A percentile compares a stretch with the other conserved stretches of the same genome.
These are phyloP conservation scores for Pseudomyrmex sp. DNA, from an alignment of 1,140 invertebrate species.

Conservation along the genomic window DNA sequence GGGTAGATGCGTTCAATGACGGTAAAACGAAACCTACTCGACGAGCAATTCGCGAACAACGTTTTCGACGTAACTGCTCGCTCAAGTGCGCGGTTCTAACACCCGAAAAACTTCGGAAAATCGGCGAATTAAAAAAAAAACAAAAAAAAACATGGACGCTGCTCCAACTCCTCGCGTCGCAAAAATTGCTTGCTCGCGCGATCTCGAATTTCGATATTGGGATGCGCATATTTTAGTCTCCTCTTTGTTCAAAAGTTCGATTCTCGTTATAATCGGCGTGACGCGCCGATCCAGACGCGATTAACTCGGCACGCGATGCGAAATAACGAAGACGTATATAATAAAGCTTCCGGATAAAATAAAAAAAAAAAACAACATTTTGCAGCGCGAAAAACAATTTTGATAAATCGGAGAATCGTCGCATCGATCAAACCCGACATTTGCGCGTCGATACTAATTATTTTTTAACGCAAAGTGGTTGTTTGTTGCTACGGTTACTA, in stretches of 20 bases:
- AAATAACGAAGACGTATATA: slow-evolving; percentile 15
- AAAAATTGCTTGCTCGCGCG: background rate
- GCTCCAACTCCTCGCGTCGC: background rate
- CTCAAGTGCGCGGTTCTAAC: slow-evolving; percentile 34
- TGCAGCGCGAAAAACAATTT: background rate
- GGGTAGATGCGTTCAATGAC: slow-evolving; percentile 49
- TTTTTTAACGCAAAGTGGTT: slow-evolving; percentile 7
- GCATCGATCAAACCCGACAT: background rate
- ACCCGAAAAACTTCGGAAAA: slow-evolving; percentile 10
- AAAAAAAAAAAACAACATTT: background rate
- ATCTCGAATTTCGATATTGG: slow-evolving; percentile 57
- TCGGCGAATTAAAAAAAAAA: slow-evolving; percentile 20
- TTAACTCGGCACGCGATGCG: background rate
- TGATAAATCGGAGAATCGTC: background rate
- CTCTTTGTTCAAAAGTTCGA: slow-evolving; percentile 32
- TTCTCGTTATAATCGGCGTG: slow-evolving; percentile 38
- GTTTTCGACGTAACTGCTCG: slow-evolving; percentile 60
- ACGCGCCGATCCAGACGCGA: background rate
- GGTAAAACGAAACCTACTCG: slow-evolving; percentile 67
- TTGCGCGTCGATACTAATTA: background rate
- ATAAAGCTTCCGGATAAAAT: slow-evolving; percentile 24
- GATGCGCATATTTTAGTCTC: slow-evolving; percentile 31
- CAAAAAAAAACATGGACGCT: background rate
- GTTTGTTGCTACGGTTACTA: slow-evolving; percentile 8
- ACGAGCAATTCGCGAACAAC: slow-evolving; percentile 56